Conservation (phyloP, 2,113 vertebrate genomes). For the Gadus chalcogrammus region DNA sequence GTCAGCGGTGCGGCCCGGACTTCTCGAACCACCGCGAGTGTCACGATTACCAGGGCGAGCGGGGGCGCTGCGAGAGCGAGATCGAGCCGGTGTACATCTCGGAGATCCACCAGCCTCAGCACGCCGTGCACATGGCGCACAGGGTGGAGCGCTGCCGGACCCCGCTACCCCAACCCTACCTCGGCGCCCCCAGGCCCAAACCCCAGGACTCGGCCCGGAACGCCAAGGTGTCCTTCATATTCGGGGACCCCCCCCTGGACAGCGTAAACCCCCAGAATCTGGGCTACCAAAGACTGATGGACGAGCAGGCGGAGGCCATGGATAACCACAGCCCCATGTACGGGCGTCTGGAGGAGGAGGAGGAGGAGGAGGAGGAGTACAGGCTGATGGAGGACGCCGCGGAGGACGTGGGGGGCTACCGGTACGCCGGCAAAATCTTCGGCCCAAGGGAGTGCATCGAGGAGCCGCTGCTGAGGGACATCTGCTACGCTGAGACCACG, state of each 20-base stretch:
- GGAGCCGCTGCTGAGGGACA: conserved; percentile 92
- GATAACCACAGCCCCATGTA: conserved; percentile 84
- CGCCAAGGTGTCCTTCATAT: conserved; percentile 98
- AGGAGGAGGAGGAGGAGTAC: conserved; percentile 72
- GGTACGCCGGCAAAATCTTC: conserved; percentile 88
- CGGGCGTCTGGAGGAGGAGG: conserved; percentile 69
- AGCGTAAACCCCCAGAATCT: conserved; percentile 84
- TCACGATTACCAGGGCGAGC: conserved; percentile 70
- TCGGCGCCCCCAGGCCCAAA: conserved; percentile 82
- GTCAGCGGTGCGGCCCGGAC: conserved; percentile 78
- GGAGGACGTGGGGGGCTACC: conserved; percentile 83
- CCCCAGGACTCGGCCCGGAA: conserved; percentile 84
- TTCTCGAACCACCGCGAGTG: conserved; percentile 79
- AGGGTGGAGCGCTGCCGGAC: conserved; percentile 73
- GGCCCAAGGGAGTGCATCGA: conserved; percentile 85
- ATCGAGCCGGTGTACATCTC: conserved; percentile 81
- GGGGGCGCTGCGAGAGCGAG: conserved; percentile 78
- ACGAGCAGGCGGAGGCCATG: conserved; percentile 85
- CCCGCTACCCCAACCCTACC: conserved; percentile 73
- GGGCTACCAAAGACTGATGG: conserved; percentile 91
- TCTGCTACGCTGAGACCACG: conserved; percentile 94
- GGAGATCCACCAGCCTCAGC: conserved; percentile 80
- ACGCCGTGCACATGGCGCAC: conserved; percentile 73
- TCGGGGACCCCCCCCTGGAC: conserved; percentile 88
- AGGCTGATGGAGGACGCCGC: conserved; percentile 85